phyloP scores from a whole-genome alignment of 2,797 vertebrate species.

The Notolepis coatsorum region DNA sequence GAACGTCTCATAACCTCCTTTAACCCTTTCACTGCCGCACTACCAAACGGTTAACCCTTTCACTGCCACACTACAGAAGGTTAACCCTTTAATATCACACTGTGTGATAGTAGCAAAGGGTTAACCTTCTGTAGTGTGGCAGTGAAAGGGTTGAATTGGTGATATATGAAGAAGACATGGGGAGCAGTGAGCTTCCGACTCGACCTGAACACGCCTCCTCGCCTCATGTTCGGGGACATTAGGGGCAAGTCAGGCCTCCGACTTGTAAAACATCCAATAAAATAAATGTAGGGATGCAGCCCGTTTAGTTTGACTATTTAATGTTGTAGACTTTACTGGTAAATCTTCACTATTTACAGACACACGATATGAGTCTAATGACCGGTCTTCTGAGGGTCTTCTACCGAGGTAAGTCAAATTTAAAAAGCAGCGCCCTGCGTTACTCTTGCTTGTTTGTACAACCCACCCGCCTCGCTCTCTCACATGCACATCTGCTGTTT shows the following conservation, averaged over 20 bases:
- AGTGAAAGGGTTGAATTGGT: too few relatives aligned
- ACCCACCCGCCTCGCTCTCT: not conserved
- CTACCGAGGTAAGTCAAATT: not conserved
- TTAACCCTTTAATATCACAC: too few relatives aligned
- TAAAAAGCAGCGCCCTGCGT: constrained; percentile 7
- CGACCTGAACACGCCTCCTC: constrained; percentile 34
- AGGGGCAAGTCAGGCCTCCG: constrained; percentile 36
- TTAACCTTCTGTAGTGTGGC: too few relatives aligned
- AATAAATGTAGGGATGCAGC: constrained; percentile 46
- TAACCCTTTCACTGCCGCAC: too few relatives aligned
- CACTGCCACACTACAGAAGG: too few relatives aligned
- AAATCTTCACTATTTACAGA: constrained; percentile 48
- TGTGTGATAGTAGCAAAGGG: too few relatives aligned
- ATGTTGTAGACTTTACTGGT: constrained; percentile 46
- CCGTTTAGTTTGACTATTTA: constrained; percentile 17
- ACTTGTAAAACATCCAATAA: constrained; percentile 66
- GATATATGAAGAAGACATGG: not conserved
- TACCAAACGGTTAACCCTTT: too few relatives aligned
- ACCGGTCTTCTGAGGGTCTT: not conserved
- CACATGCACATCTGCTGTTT: constrained; percentile 54
- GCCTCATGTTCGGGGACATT: constrained; percentile 52
- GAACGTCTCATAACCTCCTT: too few relatives aligned
- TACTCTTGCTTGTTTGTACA: constrained; percentile 24
- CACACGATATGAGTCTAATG: constrained; percentile 22
- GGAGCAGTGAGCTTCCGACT: too few relatives aligned